Evolutionary conservation across 2,113 vertebrate species (phyloP), one percentile per base, ranked within the genome.

Genomic region (Hippocampus guttulatus): DNA sequence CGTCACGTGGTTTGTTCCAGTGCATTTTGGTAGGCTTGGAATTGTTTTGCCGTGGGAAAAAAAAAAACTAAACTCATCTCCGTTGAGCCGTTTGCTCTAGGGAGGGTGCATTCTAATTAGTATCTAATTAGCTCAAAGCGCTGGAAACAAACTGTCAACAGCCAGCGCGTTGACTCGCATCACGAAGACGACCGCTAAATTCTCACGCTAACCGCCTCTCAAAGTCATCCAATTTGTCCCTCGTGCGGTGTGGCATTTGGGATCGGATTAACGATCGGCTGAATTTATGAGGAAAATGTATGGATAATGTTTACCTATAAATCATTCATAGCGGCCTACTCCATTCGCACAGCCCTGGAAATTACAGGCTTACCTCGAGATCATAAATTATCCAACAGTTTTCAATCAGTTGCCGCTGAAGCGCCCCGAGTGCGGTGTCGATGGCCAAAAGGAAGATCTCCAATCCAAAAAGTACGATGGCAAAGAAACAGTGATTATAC

Each of bases 251-350:
- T 21, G 66, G 40, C 57, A 40, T 47, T 52, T 52, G 12, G 45
- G 68, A 27, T 23, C 65, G 55, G 81, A 73, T 81, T 76, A 82
- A 84, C 70, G 40, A 69, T 45, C 62, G 60, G 70, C 73, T 75
- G 71, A 82, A 86, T 88, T 86, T 74, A 86, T 78, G 81, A 80
- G 75, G 58, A 47, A 78, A 75, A 81, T 73, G 76, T 80, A 88
- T 88, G 85, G 88, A 90, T 88, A 87, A 85, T 87, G 85, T 90
- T 88, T 84, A 83, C 67, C 54, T 84, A 85, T 90, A 80, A 89
- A 89, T 89, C 83, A 87, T 90, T 90, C 54, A 89, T 85, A 77
- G 69, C 64, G 76, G 78, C 75, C 76, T 67, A 78, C 79, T 84
- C 75, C 64, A 62, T 3, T 45, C 51, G 75, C 25, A 64, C 81